Conservation (phyloP, 2,797 vertebrate species). For the Oreochromis mossambicus region DNA sequence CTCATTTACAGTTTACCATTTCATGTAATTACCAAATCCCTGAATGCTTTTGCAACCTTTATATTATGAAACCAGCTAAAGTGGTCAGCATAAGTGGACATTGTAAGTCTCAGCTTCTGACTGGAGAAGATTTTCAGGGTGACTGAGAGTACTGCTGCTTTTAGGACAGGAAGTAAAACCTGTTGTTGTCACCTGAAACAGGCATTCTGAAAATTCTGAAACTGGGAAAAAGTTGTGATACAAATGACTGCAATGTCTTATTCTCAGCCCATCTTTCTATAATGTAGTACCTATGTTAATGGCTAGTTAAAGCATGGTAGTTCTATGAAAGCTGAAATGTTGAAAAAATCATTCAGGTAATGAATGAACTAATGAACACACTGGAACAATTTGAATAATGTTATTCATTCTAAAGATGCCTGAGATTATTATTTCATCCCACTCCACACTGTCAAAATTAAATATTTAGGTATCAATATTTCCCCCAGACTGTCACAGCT, state of each 20-base stretch:
- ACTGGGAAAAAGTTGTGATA: neutral
- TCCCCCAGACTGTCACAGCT: neutral
- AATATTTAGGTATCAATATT: neutral
- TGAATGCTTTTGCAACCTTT: neutral
- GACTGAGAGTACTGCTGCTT: neutral
- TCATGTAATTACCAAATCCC: neutral
- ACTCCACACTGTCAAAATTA: neutral
- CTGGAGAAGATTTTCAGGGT: neutral
- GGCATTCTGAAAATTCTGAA: neutral
- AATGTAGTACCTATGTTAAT: neutral
- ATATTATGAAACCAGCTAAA: neutral
- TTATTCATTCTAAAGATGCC: neutral
- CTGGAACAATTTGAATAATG: neutral
- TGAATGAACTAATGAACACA: neutral
- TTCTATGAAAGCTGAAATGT: neutral
- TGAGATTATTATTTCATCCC: neutral
- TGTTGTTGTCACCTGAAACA: neutral
- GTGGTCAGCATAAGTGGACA: neutral
- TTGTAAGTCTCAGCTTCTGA: neutral
- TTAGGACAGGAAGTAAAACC: neutral
- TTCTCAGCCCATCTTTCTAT: neutral
- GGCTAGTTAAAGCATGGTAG: neutral
- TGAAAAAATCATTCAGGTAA: neutral
- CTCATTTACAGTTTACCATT: neutral
- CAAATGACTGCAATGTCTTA: neutral